Base-by-base conservation (phyloP, 2,888 invertebrate species). In the Erebia epiphron region DNA sequence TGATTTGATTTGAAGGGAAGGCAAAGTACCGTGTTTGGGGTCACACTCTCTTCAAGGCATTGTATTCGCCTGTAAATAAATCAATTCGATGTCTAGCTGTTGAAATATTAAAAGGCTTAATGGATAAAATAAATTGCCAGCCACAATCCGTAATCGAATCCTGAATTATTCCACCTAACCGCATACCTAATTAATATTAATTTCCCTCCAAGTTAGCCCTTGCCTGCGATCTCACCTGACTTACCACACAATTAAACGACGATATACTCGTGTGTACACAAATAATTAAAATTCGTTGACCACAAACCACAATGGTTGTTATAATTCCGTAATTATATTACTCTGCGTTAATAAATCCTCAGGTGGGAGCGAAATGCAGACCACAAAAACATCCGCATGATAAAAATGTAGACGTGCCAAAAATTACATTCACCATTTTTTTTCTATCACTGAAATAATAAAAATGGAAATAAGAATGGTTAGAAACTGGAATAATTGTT, bases 271-370 rank as follows among this genome's bases (percentile, higher is more conserved):
- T 10, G 26, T 35, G 50, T n/a, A 50, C 0, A 50, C 35, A 50
- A 35, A 10, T 63, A 63, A 63, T 63, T 35, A 63, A 63, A 63
- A 50, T 49, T 18, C 21, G 26, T 49, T 13, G 60, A 43, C 43
- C 60, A 18, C 60, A 61, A 61, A 43, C 50, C 63, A 50, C 63
- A 35, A n/a, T 26, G 49, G 49, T 49, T 14, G 26, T 50, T 16
- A 60, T 41, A 16, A 14, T 13, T 41, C 60, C 8, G 43, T 18
- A 43, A 60, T 60, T 7, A 41, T 60, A 41, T 60, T 41, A n/a
- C 8, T 16, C 41, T 18, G 10, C 61, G 43, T 61, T 43, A 43
- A 60, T 60, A 16, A 60, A 61, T 61, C 43, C 16, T 43, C 61
- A 43, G 41, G 61, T 61, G 16, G 7, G 8, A 58, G 35, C 54